These are phyloP conservation scores for Cephus pygmeus DNA, from an alignment of 2,888 invertebrate species.

Conservation along the genomic window DNA sequence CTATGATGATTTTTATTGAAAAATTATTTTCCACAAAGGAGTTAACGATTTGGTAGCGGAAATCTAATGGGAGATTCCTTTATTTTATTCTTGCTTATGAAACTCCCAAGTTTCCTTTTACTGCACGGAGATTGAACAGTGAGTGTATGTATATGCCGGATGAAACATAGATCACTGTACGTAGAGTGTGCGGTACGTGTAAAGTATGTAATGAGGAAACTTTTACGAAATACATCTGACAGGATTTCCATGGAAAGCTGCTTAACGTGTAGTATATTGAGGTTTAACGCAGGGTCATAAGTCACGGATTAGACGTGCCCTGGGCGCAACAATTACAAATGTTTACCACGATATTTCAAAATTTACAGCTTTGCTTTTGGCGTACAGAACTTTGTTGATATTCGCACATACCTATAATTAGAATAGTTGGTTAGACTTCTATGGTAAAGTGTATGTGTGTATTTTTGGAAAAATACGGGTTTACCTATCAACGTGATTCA, in stretches of 20 bases:
- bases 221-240: neutral
- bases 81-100: neutral
- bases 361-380: neutral
- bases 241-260: neutral
- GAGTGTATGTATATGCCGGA: neutral
- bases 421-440: neutral
- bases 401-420: neutral
- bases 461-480: neutral
- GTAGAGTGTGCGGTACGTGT: neutral
- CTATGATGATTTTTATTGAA: neutral
- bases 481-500: neutral
- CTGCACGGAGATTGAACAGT: neutral
- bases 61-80: neutral
- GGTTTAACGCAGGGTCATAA: neutral
- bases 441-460: neutral
- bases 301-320: neutral
- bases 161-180: neutral
- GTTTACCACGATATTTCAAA: neutral
- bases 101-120: neutral
- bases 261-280: neutral
- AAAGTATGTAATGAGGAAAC: constrained; percentile 5
- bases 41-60: neutral
- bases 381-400: neutral
- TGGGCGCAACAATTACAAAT: neutral
- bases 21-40: no score